Conservation (phyloP, 2,113 vertebrate species). For the Hypocryptadius cinnamomeus region DNA sequence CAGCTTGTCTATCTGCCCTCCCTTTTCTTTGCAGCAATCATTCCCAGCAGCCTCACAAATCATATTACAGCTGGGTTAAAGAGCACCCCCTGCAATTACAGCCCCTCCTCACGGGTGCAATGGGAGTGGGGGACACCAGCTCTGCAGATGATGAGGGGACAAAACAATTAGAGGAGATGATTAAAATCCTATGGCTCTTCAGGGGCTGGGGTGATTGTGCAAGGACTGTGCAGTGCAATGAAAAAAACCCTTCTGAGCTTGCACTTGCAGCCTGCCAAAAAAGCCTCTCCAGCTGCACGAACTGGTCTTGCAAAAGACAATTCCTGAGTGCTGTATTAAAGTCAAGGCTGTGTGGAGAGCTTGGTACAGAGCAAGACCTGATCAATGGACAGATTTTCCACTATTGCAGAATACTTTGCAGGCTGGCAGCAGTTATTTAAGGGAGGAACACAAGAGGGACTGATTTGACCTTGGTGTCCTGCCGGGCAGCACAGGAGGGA, state of each 20-base stretch:
- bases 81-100: background rate
- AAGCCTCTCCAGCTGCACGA: background rate
- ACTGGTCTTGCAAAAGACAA: background rate
- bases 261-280: background rate
- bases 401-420: background rate
- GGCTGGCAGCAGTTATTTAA: background rate
- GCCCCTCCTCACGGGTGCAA: background rate
- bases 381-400: background rate
- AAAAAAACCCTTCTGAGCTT: background rate
- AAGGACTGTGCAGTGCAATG: background rate
- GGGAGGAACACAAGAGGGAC: background rate
- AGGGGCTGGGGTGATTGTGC: background rate
- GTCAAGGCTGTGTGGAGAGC: background rate
- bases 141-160: background rate
- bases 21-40: background rate
- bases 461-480: slow-evolving; percentile 2
- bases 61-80: background rate
- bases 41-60: background rate
- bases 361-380: background rate
- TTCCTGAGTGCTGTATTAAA: background rate
- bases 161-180: background rate
- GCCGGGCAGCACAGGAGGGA: background rate
- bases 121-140: background rate
- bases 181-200: background rate
- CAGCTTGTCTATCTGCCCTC: background rate